Evolutionary conservation across 2,888 invertebrate genomes (phyloP), one percentile per base, ranked within the genome.

Genomic region (Andricus quercusramuli): DNA sequence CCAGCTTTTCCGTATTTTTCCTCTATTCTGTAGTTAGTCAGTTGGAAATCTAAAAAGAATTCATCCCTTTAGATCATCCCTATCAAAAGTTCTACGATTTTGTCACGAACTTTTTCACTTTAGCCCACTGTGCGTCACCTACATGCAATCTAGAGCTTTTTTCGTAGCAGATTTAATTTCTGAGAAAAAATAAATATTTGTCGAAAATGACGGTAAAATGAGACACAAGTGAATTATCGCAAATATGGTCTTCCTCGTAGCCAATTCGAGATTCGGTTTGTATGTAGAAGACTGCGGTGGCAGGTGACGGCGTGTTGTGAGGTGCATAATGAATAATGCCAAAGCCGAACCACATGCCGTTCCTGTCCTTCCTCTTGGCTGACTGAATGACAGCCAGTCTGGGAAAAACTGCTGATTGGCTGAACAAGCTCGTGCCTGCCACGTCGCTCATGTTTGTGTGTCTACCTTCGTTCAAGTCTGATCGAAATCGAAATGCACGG

Each of bases 241-340:
- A 29, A 64, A 64, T 64, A 47, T 37, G 22, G 6, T 47, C 17
- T 68, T 68, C 13, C 25, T 47, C 20, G 32, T 59, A 37, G 5
- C 15, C 32, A 32, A 74, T 56, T 5, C n/a, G 37, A 74, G 74
- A 74, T 74, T 74, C 2, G 13, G 32, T 56, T 67, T 56, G 56
- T 77, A 37, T 74, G 77, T 78, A 67, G 74, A 79, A 79, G 76
- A 79, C 79, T 85, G 83, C 78, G 84, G 84, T 82, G 88, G 89
- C 89, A 90, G 90, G 90, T 90, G 91, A 90, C 91, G 91, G 91
- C 88, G 88, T 91, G 91, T 91, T 91, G 90, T 87, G 89, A 90
- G 88, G 88, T 91, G 90, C 91, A 91, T 91, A 91, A 92, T 92
- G 90, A 92, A 92, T 92, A 91, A 91, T 89, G 90, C 88, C 87